Evolutionary conservation across 2,888 invertebrate species (phyloP).

Genomic region (Lithodes maja): DNA sequence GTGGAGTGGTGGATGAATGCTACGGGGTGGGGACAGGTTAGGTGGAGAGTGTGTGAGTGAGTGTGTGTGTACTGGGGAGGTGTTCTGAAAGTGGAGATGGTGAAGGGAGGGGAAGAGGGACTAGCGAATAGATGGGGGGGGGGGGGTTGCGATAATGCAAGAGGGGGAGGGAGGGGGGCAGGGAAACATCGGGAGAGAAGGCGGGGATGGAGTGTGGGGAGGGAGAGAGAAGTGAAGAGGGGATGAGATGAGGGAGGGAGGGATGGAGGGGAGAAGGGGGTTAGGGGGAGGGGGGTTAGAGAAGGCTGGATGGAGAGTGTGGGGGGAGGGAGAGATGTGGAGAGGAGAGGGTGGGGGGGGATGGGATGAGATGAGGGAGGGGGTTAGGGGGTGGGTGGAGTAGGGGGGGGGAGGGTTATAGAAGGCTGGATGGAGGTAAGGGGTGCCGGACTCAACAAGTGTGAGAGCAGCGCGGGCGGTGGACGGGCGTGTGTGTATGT

Average conservation of each 20-base stretch:
- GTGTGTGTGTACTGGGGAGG: too few relatives aligned
- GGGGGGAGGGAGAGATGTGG: background rate
- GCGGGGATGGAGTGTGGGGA: background rate
- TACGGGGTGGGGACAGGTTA: too few relatives aligned
- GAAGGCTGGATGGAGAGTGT: too few relatives aligned
- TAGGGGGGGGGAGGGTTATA: background rate
- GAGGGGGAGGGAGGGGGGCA: background rate
- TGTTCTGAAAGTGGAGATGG: background rate
- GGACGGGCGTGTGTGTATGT: slow-evolving; percentile 3
- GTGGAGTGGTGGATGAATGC: too few relatives aligned
- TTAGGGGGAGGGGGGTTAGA: too few relatives aligned
- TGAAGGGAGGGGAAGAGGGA: background rate
- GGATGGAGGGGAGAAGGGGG: too few relatives aligned
- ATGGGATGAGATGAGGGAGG: background rate
- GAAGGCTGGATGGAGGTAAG: background rate
- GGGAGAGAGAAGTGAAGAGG: background rate
- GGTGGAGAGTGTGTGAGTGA: too few relatives aligned
- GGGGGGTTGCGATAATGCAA: background rate
- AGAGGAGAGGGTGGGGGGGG: background rate
- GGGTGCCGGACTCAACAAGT: slow-evolving; percentile 24
- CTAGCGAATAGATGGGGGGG: background rate
- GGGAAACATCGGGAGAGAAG: background rate
- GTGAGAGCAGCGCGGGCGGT: slow-evolving; percentile 28
- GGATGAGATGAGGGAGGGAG: too few relatives aligned
- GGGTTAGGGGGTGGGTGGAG: background rate